These are phyloP conservation scores for Heliconius cydno DNA, from an alignment of 2,888 invertebrate species.

Conservation along the genomic window DNA sequence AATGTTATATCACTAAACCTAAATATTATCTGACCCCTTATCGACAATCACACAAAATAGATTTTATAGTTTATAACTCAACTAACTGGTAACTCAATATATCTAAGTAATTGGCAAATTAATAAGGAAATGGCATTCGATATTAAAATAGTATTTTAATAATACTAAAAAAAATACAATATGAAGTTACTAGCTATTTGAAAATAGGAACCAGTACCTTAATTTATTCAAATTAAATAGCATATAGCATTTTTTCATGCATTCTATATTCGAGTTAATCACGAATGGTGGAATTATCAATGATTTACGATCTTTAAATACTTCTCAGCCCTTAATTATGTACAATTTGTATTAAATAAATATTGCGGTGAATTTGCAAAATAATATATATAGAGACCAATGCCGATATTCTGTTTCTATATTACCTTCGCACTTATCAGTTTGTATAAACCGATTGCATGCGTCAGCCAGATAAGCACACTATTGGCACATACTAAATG, in stretches of 20 bases:
- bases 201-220: slow-evolving; percentile 78
- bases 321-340: not conserved
- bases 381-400: slow-evolving; percentile 44
- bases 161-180: not conserved
- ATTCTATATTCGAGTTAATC: slow-evolving; percentile 71
- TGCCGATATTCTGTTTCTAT: slow-evolving; percentile 50
- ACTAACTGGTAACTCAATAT: slow-evolving; percentile 3
- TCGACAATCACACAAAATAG: not conserved
- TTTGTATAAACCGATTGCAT: slow-evolving; percentile 51
- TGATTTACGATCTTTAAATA: not conserved
- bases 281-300: not conserved
- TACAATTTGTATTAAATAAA: slow-evolving; percentile 33
- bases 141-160: not conserved
- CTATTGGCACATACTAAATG: slow-evolving; percentile 44
- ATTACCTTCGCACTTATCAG: slow-evolving; percentile 51
- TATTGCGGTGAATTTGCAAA: slow-evolving; percentile 41
- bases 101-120: not conserved
- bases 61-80: slow-evolving; percentile 1
- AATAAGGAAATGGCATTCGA: not conserved
- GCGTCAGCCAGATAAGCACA: slow-evolving; percentile 51
- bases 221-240: slow-evolving; percentile 52
- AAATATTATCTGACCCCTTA: not conserved
- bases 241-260: slow-evolving; percentile 46
- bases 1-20: slow-evolving; percentile 54
- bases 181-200: slow-evolving; percentile 50